Evolutionary conservation across 2,888 invertebrate species (phyloP).

Genomic region (Scaeva pyrastri): DNA sequence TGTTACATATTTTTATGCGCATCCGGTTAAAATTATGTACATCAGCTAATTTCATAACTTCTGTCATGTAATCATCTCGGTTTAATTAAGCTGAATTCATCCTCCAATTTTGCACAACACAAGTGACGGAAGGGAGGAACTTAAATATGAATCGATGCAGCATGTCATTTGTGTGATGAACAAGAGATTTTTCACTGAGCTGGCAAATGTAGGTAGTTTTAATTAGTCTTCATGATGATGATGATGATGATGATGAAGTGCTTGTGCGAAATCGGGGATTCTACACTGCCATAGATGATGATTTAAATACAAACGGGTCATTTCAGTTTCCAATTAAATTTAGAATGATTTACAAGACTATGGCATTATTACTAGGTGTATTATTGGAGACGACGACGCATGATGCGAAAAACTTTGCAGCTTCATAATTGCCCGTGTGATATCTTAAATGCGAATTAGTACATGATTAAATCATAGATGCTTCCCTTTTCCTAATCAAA

Average conservation of each 20-base stretch:
- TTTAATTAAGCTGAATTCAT: slow-evolving; percentile 60
- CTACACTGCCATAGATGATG: not conserved
- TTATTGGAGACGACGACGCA: no score
- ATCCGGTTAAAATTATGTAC: slow-evolving; percentile 44
- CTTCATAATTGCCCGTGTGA: no score
- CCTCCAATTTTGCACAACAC: not conserved
- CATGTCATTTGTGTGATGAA: slow-evolving; percentile 14
- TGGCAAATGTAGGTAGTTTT: slow-evolving; percentile 48
- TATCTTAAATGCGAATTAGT: no score
- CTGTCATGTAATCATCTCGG: slow-evolving; percentile 43
- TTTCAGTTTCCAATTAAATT: no score
- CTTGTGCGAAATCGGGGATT: not conserved
- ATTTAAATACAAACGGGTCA: not conserved
- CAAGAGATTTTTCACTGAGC: slow-evolving; percentile 27
- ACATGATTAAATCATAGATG: no score
- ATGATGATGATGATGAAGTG: not conserved
- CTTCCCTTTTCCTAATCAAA: no score
- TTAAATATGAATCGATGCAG: slow-evolving; percentile 52
- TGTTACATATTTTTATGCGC: not conserved
- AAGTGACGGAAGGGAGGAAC: slow-evolving; percentile 40
- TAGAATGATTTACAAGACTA: no score
- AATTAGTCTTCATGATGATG: slow-evolving; percentile 30
- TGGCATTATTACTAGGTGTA: no score
- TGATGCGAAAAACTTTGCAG: no score
- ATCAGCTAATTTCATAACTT: slow-evolving; percentile 23